Percentiles rank a stretch among this genome's conserved stretches.
Conservation (phyloP, 2,113 vertebrate species). For the Rhinoptilus africanus region DNA sequence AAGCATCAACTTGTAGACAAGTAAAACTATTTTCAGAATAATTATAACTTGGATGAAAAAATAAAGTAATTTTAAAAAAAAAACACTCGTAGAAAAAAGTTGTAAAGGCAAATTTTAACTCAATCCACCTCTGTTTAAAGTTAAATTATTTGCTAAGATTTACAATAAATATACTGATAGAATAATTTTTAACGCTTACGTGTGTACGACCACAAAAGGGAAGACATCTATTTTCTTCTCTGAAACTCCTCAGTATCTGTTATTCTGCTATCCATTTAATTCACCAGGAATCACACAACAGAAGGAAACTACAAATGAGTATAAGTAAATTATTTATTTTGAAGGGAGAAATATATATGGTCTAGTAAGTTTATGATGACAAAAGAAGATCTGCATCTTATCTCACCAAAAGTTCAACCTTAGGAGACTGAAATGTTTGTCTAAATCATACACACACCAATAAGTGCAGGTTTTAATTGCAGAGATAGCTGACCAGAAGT, state of each 20-base stretch:
- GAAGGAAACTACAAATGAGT: not conserved
- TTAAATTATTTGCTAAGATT: not conserved
- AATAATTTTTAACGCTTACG: not conserved
- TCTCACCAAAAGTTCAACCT: conserved; percentile 31
- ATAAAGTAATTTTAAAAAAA: not conserved
- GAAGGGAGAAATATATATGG: not conserved
- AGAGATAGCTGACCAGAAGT: not conserved
- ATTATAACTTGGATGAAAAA: not conserved
- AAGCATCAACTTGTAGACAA: not conserved
- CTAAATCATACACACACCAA: conserved; percentile 52
- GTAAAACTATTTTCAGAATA: not conserved
- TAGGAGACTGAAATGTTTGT: conserved; percentile 34
- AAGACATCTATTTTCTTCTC: not conserved
- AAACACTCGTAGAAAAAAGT: not conserved
- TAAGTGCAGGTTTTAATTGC: not conserved
- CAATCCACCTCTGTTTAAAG: not conserved
- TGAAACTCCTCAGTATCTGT: not conserved
- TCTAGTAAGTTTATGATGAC: conserved; percentile 32
- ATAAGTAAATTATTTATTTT: conserved; percentile 53
- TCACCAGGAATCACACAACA: not conserved
- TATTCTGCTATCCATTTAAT: not conserved
- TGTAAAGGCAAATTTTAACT: not conserved
- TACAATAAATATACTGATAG: not conserved
- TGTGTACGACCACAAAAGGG: not conserved
- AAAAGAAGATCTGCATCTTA: conserved; percentile 59